Conservation (phyloP, 2,888 invertebrate genomes). For the Hirudinaria manillensis region DNA sequence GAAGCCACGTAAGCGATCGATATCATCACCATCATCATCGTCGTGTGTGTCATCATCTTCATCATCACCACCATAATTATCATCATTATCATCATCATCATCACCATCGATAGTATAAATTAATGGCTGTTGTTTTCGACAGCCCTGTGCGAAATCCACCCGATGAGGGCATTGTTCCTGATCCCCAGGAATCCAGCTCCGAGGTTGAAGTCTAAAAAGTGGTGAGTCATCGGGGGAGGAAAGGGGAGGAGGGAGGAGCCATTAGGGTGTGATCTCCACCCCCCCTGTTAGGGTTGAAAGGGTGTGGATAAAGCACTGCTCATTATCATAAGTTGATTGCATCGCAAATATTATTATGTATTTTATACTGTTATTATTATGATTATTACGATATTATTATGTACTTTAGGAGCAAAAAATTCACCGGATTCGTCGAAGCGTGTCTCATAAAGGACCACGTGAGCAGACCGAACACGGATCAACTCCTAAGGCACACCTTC, state of each 20-base stretch:
- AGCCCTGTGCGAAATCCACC: slow-evolving; percentile 94
- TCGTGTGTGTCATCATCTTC: not conserved
- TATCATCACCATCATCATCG: slow-evolving; percentile 2
- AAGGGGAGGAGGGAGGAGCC: too few species aligned
- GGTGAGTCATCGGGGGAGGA: slow-evolving; percentile 62
- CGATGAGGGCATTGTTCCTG: slow-evolving; percentile 96
- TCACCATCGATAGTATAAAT: not conserved
- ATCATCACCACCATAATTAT: slow-evolving; percentile 14
- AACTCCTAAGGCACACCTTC: slow-evolving; percentile 91
- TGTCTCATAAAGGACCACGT: slow-evolving; percentile 98
- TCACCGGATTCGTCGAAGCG: slow-evolving; percentile 94
- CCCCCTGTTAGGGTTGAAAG: too few species aligned
- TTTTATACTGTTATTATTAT: too few species aligned
- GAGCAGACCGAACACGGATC: slow-evolving; percentile 94
- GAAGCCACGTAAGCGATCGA: slow-evolving; percentile 68
- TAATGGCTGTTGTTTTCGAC: slow-evolving; percentile 35
- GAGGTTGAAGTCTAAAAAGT: slow-evolving; percentile 86
- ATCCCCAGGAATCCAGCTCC: slow-evolving; percentile 97
- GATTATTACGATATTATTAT: too few species aligned
- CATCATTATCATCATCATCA: slow-evolving; percentile 24
- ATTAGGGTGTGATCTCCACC: too few species aligned
- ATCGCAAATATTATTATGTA: too few species aligned
- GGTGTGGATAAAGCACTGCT: too few species aligned
- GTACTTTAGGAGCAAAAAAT: slow-evolving; percentile 60
- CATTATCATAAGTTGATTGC: too few species aligned